These are phyloP conservation scores for Tinea pellionella DNA, from an alignment of 2,888 invertebrate species.

Conservation along the genomic window DNA sequence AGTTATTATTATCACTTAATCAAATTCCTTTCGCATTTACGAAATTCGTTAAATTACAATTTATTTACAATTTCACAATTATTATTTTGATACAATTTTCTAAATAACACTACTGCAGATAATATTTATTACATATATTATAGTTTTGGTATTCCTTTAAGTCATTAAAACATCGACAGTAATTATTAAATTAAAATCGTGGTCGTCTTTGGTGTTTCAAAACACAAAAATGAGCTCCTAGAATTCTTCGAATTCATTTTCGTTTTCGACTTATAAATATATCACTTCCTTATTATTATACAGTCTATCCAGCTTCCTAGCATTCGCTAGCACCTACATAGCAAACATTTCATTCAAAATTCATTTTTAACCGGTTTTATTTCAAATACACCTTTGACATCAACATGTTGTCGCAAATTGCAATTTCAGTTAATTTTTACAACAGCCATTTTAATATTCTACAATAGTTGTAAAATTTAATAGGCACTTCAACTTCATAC, in stretches of 20 bases:
- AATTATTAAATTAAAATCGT: constrained; percentile 3
- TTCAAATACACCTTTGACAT: too few species aligned
- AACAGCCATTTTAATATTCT: background rate
- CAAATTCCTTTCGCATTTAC: constrained; percentile 49
- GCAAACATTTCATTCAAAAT: background rate
- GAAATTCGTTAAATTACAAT: background rate
- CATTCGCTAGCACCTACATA: constrained; percentile 16
- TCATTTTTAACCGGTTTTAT: too few species aligned
- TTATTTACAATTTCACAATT: background rate
- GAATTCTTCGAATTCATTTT: constrained; percentile 20
- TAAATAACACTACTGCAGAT: background rate
- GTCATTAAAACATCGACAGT: background rate
- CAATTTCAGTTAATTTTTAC: background rate
- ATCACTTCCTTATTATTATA: constrained; percentile 22
- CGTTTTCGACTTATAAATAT: constrained; percentile 15
- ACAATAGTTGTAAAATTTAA: background rate
- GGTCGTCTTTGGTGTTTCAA: constrained; percentile 9
- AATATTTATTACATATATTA: background rate
- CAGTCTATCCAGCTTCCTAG: constrained; percentile 19
- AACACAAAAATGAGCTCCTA: constrained; percentile 8
- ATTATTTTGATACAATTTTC: background rate
- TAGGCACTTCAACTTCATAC: constrained; percentile 3
- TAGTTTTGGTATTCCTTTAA: background rate
- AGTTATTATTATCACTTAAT: constrained; percentile 1
- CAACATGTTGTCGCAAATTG: too few species aligned